These are phyloP conservation scores for Tetrapedia diversipes DNA, from an alignment of 2,888 invertebrate species.

Conservation along the genomic window DNA sequence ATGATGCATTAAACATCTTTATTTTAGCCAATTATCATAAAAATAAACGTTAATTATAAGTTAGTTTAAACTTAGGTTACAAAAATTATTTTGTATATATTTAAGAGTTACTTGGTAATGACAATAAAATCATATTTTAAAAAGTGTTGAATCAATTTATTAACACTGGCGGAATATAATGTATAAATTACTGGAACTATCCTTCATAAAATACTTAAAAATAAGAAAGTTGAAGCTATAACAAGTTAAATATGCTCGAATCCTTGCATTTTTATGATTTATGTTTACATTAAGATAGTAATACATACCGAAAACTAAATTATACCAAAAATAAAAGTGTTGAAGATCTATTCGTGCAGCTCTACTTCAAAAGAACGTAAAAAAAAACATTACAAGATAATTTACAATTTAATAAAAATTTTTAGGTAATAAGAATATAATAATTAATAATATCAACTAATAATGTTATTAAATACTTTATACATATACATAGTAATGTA, in stretches of 20 bases:
- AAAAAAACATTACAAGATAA: slow-evolving; percentile 49
- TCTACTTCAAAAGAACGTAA: slow-evolving; percentile 32
- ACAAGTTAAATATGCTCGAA: slow-evolving; percentile 3
- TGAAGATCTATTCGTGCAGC: slow-evolving; percentile 27
- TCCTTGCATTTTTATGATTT: too few species aligned
- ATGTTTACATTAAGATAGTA: too few species aligned
- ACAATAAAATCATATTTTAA: slow-evolving; percentile 8
- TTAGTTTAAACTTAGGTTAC: too few species aligned
- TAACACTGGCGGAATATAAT: neutral
- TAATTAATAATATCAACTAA: slow-evolving; percentile 74
- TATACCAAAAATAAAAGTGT: neutral
- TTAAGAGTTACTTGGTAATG: neutral
- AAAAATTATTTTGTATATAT: neutral
- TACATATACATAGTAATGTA: slow-evolving; percentile 77
- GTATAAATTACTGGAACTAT: slow-evolving; percentile 11
- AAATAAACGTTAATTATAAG: too few species aligned
- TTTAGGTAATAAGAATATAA: slow-evolving; percentile 66
- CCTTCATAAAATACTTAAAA: neutral
- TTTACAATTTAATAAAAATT: slow-evolving; percentile 68
- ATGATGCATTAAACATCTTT: neutral
- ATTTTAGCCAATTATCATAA: neutral
- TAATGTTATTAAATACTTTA: slow-evolving; percentile 79
- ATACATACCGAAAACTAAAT: neutral
- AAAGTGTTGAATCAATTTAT: slow-evolving; percentile 18
- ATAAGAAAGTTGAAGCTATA: slow-evolving; percentile 4